Evolutionary conservation across 2,797 vertebrate species (phyloP).

Genomic region (Linurgus olivaceus): DNA sequence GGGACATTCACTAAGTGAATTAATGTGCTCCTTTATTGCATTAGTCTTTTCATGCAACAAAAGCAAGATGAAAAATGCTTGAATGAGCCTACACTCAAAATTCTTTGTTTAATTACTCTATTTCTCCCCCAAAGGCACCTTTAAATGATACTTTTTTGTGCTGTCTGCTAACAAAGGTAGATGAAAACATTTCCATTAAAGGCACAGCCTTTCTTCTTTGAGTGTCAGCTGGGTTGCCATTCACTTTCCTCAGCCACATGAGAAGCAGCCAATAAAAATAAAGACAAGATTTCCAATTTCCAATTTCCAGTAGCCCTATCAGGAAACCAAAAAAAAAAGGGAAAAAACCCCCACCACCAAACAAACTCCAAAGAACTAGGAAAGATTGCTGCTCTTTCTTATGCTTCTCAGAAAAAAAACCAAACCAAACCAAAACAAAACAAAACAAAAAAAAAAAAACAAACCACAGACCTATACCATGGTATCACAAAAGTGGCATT

Average conservation of each 20-base stretch:
- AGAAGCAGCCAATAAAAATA: not conserved
- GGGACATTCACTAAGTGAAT: not conserved
- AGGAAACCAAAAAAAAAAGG: not conserved
- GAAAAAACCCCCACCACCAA: not conserved
- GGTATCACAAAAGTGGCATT: not conserved
- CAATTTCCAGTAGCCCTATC: not conserved
- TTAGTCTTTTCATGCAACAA: not conserved
- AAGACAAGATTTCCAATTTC: not conserved
- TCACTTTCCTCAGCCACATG: not conserved
- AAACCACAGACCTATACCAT: not conserved
- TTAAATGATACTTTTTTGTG: not conserved
- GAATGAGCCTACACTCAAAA: not conserved
- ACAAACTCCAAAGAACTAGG: not conserved
- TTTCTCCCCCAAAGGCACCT: not conserved
- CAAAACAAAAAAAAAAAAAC: not conserved
- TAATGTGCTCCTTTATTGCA: not conserved
- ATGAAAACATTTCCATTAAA: not conserved
- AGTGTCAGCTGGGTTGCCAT: not conserved
- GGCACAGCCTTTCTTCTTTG: not conserved
- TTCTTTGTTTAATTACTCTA: not conserved
- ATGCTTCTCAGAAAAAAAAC: not conserved
- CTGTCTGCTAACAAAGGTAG: not conserved
- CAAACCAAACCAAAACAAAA: too few relatives aligned
- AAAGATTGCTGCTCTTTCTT: not conserved
- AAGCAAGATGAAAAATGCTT: not conserved